Percentiles rank a stretch among this genome's conserved stretches.
phyloP scores from a whole-genome alignment of 2,888 invertebrate genomes.

The Drosophila macrospina region DNA sequence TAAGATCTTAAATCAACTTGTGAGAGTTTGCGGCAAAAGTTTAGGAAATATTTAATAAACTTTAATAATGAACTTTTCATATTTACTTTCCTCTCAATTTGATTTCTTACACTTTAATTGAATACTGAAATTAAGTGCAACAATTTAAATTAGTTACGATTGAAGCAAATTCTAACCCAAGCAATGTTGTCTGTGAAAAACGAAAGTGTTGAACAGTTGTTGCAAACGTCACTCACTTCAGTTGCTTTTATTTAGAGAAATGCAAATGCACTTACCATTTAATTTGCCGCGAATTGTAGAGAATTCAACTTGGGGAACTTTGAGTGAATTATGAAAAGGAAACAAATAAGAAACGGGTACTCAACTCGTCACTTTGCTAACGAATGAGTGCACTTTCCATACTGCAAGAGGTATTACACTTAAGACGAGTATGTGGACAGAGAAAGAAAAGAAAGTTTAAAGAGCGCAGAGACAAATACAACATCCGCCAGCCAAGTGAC shows the following conservation, averaged over 20 bases:
- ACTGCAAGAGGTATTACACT: not conserved
- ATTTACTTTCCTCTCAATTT: too few relatives aligned
- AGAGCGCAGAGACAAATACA: not conserved
- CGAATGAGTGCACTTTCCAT: not conserved
- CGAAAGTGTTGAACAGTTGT: not conserved
- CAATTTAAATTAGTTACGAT: too few relatives aligned
- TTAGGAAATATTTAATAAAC: too few relatives aligned
- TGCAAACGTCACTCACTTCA: not conserved
- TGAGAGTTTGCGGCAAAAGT: too few relatives aligned
- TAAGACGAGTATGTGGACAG: not conserved
- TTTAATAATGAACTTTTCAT: too few relatives aligned
- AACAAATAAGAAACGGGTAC: not conserved
- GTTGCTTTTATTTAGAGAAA: not conserved
- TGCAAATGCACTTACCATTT: not conserved
- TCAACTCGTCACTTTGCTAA: not conserved
- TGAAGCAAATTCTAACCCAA: too few relatives aligned
- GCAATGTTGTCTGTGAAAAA: not conserved
- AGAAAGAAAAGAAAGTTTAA: not conserved
- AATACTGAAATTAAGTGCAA: too few relatives aligned
- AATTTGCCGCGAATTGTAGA: not conserved
- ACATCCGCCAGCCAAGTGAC: not conserved
- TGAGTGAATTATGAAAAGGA: not conserved
- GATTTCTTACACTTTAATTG: too few relatives aligned
- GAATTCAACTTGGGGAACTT: not conserved
- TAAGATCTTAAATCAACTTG: too few relatives aligned